These are phyloP conservation scores for Synergus japonicus DNA, from an alignment of 2,888 invertebrate species.

Conservation along the genomic window DNA sequence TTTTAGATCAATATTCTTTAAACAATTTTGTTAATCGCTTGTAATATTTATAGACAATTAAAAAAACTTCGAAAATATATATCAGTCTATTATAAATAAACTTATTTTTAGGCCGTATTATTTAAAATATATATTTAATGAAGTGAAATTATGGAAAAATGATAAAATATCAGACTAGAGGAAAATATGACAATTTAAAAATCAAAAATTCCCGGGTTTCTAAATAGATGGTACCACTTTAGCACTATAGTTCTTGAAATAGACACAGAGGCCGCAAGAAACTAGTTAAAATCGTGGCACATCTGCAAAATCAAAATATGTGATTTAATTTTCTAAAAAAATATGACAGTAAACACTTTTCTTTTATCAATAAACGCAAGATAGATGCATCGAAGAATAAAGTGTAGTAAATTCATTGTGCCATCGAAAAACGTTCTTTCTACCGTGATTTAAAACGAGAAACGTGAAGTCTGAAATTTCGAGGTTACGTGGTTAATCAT, in stretches of 20 bases:
- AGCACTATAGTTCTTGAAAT: background rate
- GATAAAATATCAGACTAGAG: too few relatives aligned
- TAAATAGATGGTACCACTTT: background rate
- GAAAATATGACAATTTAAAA: background rate
- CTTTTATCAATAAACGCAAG: background rate
- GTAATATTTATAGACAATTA: background rate
- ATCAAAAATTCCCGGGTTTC: background rate
- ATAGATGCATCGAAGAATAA: background rate
- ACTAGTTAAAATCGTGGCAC: background rate
- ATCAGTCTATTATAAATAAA: too few relatives aligned
- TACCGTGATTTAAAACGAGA: conserved; percentile 4
- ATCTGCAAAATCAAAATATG: conserved; percentile 12
- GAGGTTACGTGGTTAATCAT: conserved; percentile 54
- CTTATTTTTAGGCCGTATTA: too few relatives aligned
- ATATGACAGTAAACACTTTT: background rate
- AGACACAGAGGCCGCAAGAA: background rate
- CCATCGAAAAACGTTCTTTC: background rate
- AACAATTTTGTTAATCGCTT: background rate
- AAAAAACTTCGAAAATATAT: background rate
- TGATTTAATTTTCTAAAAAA: background rate
- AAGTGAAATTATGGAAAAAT: too few relatives aligned
- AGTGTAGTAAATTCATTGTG: conserved; percentile 19
- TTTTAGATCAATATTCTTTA: too few relatives aligned
- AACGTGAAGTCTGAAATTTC: conserved; percentile 19
- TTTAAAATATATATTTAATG: too few relatives aligned